Evolutionary conservation across 1,140 invertebrate species (phyloP), one percentile per base, ranked within the genome.

Genomic region (Metopolophium dirhodum): DNA sequence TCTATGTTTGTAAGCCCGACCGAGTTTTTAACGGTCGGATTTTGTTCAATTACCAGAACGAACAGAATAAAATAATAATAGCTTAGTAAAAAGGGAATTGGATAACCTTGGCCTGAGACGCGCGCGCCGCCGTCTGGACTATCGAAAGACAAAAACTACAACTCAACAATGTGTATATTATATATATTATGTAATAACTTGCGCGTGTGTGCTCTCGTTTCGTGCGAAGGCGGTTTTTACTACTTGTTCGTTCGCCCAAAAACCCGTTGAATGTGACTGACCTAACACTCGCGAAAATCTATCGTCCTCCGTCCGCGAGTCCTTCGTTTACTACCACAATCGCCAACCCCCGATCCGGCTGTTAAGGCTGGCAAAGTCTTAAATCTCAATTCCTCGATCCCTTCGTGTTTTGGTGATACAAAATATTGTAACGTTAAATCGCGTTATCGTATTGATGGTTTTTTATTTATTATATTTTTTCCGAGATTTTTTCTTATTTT

Each of bases 21-120:
- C 35, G 47, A 35, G 35, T 91, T 91, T 91, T 83, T 91, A 83
- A 91, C 77, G 22, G 90, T 83, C 61, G 68, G 45, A 91, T 93
- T 93, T 85, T 23, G 68, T 93, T 93, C 77, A 93, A 83, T 93
- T 93, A 85, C 35, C 49, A 49, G 77, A 85, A 85, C n/a, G 68
- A 45, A 93, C 51, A 49, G 11, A 92, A 92, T 92, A 93, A 92
- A 92, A 92, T 93, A 83, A 83, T 93, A 93, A 83, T 91, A 93
- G 91, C 82, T 93, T 86, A 20, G 82, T 85, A 20, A 77, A 91
- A 91, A 91, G 47, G 90, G 49, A 91, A 91, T 93, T 93, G 49
- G 35, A 93, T 85, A 93, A 93, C 91, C 91, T 93, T 93, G 91
- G 91, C 54, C 54, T 37, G 41, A 41, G 51, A 54, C 26, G 18